These are phyloP conservation scores for Sarcoramphus papa DNA, from an alignment of 2,797 vertebrate genomes.

Conservation along the genomic window DNA sequence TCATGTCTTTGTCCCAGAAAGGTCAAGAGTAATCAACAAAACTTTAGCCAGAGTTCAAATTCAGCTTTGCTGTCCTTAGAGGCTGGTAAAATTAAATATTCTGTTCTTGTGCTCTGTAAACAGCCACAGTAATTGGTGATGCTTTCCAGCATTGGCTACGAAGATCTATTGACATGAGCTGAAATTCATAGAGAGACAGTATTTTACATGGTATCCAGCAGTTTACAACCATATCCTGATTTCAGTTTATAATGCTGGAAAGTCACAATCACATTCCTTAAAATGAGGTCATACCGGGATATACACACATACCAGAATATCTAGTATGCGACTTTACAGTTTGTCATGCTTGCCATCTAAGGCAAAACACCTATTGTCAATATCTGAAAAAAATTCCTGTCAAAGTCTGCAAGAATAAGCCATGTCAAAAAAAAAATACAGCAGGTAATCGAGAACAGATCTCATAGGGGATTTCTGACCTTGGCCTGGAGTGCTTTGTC, in stretches of 20 bases:
- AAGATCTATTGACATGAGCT: constrained; percentile 2
- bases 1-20: constrained; percentile 56
- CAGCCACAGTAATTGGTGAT: constrained; percentile 27
- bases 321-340: neutral
- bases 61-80: constrained; percentile 36
- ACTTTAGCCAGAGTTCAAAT: constrained; percentile 66
- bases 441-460: neutral
- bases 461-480: neutral
- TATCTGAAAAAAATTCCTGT: neutral
- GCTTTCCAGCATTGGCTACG: constrained; percentile 6
- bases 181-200: neutral
- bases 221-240: neutral
- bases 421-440: neutral
- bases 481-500: neutral
- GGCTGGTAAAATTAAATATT: constrained; percentile 54
- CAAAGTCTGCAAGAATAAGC: neutral
- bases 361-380: neutral
- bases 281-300: neutral
- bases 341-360: neutral
- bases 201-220: neutral
- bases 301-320: neutral
- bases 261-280: constrained; percentile 1
- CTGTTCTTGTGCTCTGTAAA: constrained; percentile 33
- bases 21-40: constrained; percentile 64
- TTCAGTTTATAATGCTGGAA: neutral